A percentile compares a stretch with the other conserved stretches of the same genome.
Evolutionary conservation across 1,140 invertebrate genomes (phyloP).

Genomic region (Lepidurus arcticus): DNA sequence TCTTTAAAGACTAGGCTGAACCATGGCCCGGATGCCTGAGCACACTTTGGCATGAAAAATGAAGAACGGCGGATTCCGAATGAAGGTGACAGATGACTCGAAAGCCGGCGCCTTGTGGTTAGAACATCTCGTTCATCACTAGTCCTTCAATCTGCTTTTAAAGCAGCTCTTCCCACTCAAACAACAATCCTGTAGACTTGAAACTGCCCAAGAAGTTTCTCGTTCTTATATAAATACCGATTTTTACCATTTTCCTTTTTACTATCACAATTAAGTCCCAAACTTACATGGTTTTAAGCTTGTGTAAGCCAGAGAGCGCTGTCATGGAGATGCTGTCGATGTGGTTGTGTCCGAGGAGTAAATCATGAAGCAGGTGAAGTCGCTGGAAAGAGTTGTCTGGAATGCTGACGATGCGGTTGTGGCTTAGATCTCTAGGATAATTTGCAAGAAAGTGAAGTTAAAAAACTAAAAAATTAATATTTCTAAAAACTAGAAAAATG

Average conservation of each 20-base stretch:
- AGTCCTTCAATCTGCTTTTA: neutral
- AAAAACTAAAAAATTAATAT: neutral
- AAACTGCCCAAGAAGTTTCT: too few species aligned
- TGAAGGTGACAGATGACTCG: constrained; percentile 7
- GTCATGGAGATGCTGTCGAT: constrained; percentile 66
- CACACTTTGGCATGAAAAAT: neutral
- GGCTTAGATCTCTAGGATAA: constrained; percentile 73
- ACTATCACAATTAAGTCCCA: too few species aligned
- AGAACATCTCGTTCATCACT: constrained; percentile 3
- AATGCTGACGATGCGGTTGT: constrained; percentile 76
- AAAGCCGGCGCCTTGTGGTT: constrained; percentile 1
- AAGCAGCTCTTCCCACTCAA: neutral
- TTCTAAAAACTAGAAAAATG: neutral
- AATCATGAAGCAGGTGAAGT: constrained; percentile 69
- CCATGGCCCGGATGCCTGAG: neutral
- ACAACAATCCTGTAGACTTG: too few species aligned
- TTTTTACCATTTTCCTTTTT: too few species aligned
- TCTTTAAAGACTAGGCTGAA: neutral
- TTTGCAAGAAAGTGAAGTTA: constrained; percentile 20
- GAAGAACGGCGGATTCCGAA: neutral
- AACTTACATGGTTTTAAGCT: constrained; percentile 81
- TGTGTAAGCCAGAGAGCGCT: constrained; percentile 70
- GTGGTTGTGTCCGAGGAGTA: constrained; percentile 75
- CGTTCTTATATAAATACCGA: too few species aligned
- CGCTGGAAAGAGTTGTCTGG: constrained; percentile 70